Evolutionary conservation across 2,113 vertebrate genomes (phyloP).

Genomic region (Ophiodon elongatus): DNA sequence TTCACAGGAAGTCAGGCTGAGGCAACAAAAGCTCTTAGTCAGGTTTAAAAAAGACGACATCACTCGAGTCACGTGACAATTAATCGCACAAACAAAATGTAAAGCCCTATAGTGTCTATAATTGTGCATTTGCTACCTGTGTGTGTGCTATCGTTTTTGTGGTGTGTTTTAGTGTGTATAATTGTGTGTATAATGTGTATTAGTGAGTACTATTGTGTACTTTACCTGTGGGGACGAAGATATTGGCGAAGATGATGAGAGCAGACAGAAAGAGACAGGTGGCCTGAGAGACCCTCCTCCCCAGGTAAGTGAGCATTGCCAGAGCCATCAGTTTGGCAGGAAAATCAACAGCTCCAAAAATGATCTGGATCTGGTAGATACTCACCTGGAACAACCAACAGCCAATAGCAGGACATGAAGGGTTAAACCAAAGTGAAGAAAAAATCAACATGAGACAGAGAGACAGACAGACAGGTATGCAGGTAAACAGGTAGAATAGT

Average conservation of each 20-base stretch:
- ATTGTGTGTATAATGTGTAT: neutral
- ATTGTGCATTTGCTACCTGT: no score
- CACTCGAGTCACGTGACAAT: no score
- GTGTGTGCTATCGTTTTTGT: neutral
- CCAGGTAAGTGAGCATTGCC: constrained; percentile 84
- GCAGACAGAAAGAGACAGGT: constrained; percentile 82
- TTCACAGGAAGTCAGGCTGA: no score
- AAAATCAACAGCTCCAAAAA: constrained; percentile 91
- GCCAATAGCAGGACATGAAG: constrained; percentile 6
- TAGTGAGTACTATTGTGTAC: neutral
- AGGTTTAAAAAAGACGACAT: no score
- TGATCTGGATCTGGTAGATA: constrained; percentile 93
- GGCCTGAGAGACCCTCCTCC: constrained; percentile 86
- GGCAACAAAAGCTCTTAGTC: no score
- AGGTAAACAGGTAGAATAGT: neutral
- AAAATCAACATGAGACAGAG: neutral
- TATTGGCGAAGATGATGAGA: constrained; percentile 87
- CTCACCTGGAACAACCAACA: constrained; percentile 78
- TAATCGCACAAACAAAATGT: no score
- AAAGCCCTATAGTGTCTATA: no score
- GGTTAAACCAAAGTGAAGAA: neutral
- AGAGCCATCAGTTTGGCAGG: constrained; percentile 90
- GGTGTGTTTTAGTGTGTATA: neutral
- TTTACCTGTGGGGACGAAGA: constrained; percentile 88
- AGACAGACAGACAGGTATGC: neutral